Evolutionary conservation across 2,888 invertebrate genomes (phyloP), one percentile per base, ranked within the genome.

Genomic region (Poecilobothrus nobilitatus): DNA sequence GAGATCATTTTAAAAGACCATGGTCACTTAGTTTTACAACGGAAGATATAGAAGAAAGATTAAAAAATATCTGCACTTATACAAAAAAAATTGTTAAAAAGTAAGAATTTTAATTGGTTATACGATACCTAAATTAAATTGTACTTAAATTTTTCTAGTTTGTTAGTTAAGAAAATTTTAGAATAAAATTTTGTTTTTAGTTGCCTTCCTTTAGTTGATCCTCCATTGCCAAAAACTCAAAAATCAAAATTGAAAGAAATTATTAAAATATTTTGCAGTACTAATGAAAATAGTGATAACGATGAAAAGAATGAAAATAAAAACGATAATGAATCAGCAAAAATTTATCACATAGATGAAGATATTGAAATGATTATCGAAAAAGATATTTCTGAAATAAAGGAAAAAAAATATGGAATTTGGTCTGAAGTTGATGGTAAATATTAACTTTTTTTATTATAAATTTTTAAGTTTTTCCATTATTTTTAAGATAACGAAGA

Each of bases 361-460:
- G 62, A 37, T 8, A 37, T 37, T 4, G 62, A 62, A 27, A 27
- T 27, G 27, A 27, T 27, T 27, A 27, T 27, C 27, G 27, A 27
- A 62, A 21, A 62, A 20, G 67, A 65, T n/a, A 67, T 44, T 37
- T 66, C 66, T 33, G 8, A 53, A 6, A 18, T 27, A 12, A 8
- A 44, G 15, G 71, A 65, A n/a, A 63, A 72, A 2, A 69, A 73
- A 37, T 74, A 73, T 72, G 80, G 81, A 0, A 72, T 78, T 22
- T 80, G 81, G 81, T 75, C 73, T 21, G 68, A 75, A 20, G 75
- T 75, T 4, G 72, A 74, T 63, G 77, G 80, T 80, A 65, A 34
- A 66, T 44, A 20, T 1, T 3, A 37, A 15, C 2, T 27, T 8
- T 15, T 27, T 27, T 33, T 67, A 63, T 34, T 8, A 34, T 7